Percentiles rank a stretch among this genome's conserved stretches.
Evolutionary conservation across 1,140 invertebrate genomes (phyloP).

Genomic region (Eubasilissa regina): DNA sequence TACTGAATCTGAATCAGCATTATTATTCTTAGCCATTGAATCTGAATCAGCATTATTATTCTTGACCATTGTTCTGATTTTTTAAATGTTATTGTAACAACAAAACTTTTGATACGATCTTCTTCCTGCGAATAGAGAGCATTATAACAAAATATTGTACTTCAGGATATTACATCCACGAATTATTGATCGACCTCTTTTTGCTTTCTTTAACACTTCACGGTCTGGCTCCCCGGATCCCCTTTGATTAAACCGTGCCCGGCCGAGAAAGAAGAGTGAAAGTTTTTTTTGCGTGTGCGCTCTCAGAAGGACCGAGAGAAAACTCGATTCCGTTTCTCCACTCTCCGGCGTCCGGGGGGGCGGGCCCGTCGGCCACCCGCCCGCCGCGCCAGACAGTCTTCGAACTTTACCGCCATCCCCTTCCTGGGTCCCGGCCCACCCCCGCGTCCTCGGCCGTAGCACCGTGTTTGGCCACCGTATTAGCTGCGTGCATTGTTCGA

Average conservation of each 20-base stretch:
- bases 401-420: constrained; percentile 23
- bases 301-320: background rate
- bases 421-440: background rate
- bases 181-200: constrained; percentile 18
- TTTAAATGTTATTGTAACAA: too few species aligned
- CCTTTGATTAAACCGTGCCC: constrained; percentile 11
- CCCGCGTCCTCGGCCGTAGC: background rate
- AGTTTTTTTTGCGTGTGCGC: constrained; percentile 11
- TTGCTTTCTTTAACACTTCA: constrained; percentile 19
- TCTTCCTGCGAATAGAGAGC: too few species aligned
- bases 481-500: background rate
- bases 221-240: constrained; percentile 11
- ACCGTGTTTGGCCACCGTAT: background rate
- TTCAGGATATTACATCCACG: background rate
- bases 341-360: background rate
- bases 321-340: constrained; percentile 22
- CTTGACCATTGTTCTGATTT: too few species aligned
- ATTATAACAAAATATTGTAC: too few species aligned
- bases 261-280: constrained; percentile 2
- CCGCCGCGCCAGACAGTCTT: constrained; percentile 34
- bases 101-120: too few species aligned
- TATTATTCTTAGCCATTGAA: too few species aligned
- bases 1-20: too few species aligned
- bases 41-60: too few species aligned
- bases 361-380: background rate